Conservation (phyloP, 1,140 invertebrate species). For the Lepeophtheirus salmonis region DNA sequence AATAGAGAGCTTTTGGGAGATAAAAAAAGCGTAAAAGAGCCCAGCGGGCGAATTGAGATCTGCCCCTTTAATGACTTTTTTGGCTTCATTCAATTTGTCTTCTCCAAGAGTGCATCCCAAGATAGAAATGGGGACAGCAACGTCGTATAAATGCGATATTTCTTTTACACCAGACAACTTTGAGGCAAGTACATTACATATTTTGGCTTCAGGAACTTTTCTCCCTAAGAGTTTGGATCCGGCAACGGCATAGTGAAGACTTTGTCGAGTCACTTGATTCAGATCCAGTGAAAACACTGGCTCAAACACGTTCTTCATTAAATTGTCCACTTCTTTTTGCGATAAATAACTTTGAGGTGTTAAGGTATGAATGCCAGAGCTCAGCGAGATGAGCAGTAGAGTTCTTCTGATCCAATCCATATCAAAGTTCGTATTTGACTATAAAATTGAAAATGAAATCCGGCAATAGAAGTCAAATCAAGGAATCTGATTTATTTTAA, state of each 20-base stretch:
- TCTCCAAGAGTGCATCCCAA: neutral
- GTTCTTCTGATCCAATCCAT: too few species aligned
- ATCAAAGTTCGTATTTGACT: too few species aligned
- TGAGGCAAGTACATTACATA: neutral
- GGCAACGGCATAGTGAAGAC: neutral
- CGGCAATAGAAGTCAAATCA: too few species aligned
- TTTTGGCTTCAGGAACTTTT: neutral
- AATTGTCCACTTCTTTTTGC: neutral
- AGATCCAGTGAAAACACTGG: neutral
- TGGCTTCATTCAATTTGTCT: neutral
- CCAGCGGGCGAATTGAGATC: slow-evolving; percentile 25
- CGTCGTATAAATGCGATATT: neutral
- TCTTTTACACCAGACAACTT: neutral
- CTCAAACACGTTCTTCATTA: neutral
- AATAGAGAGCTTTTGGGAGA: slow-evolving; percentile 27
- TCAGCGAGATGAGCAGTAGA: too few species aligned
- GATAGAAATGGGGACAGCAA: neutral
- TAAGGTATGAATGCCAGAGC: too few species aligned
- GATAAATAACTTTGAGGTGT: too few species aligned
- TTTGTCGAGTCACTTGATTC: neutral
- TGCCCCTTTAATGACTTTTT: neutral
- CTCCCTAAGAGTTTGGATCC: neutral
- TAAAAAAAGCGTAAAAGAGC: slow-evolving; percentile 30
- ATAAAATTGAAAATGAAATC: too few species aligned
- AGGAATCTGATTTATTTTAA: too few species aligned